Base-by-base conservation (phyloP, 2,888 invertebrate species). In the Drosophila stalkeri region DNA sequence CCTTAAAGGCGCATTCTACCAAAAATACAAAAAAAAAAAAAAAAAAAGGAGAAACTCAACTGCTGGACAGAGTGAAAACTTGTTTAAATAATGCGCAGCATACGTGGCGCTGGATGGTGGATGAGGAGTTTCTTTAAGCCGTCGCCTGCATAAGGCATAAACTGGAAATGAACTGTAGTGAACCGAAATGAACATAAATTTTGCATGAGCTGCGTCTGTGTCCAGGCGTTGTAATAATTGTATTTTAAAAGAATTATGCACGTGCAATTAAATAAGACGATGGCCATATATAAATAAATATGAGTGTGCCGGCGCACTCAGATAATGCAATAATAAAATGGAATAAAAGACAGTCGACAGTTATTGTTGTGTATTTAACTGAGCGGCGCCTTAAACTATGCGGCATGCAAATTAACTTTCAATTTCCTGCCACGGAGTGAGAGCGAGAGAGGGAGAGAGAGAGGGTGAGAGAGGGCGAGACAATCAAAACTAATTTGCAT, bases 401-500 rank as follows among this genome's bases (percentile, higher is more conserved):
- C 85, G 74, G 73, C 79, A 82, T 86, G 83, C 90, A 90, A 88
- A 89, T 90, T 86, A 90, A 89, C 89, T 90, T 90, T 90, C 90
- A 89, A 90, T 89, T 89, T 90, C 77, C 85, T 66, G 54, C 39
- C 37, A 14, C 31, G 12, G 41, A 31, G 39, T 7, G 33, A 27
- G 41, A 16, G 63, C 9, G 23, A 7, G 23, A 41, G 41, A 14
- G 37, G 4, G 35, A 7, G 37, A 27, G 43, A 16, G 47, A 1
- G 31, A 9, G 31, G 0, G 41, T 14, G 14, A 4, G 37, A 39
- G 46, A 8, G 54, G 20, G 59, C 56, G 65, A 79, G 86, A 88
- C 90, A 88, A 88, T 88, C 90, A 86, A 88, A 88, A 90, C 87
- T 84, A 88, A 88, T 88, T 88, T 88, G 81, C 90, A 88, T 88